Evolutionary conservation across 1,140 invertebrate genomes (phyloP), one percentile per base, ranked within the genome.

Genomic region (Atta colombica): DNA sequence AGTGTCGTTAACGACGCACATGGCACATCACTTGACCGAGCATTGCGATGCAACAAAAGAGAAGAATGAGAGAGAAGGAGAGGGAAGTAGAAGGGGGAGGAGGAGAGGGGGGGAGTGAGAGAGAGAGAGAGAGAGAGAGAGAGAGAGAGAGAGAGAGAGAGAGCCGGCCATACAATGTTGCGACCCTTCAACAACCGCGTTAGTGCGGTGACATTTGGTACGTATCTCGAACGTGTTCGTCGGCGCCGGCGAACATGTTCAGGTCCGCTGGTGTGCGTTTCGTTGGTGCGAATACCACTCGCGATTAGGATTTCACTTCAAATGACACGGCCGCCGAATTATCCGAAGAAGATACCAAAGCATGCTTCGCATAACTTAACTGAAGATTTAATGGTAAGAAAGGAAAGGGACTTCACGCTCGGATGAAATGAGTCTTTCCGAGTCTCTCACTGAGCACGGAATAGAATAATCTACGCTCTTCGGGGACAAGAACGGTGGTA

Each of bases 121-220:
- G 7, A 2, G 35, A 80, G 86, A 88, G 85, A 87, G 68, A 65
- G 21, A 31, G 35, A 60, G 58, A 25, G 28, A 21, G 69, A 85
- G 80, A 82, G 86, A 3, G 1, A 25, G 71, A 39, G 63, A 21
- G 18, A 21, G 71, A 89, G 16, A 3, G 39, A 80, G 86, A 88
- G 82, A 87, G 84, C 87, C 88, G 66, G 35, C 72, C 61, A 81
- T 88, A 90, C 90, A 89, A 87, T 85, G 90, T 91, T 85, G 84
- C 85, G 80, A 91, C 74, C 87, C 88, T 93, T 89, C 88, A 91
- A 86, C 90, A 87, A 68, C 68, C 68, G 68, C 82, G 87, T 88
- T 77, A 80, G 66, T 72, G 74, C 77, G 66, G 86, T 91, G 91
- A 92, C 91, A 91, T 91, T 93, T 92, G 91, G 86, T 87, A 91